Evolutionary conservation across 1,140 invertebrate species (phyloP).

Genomic region (Drosophila busckii): DNA sequence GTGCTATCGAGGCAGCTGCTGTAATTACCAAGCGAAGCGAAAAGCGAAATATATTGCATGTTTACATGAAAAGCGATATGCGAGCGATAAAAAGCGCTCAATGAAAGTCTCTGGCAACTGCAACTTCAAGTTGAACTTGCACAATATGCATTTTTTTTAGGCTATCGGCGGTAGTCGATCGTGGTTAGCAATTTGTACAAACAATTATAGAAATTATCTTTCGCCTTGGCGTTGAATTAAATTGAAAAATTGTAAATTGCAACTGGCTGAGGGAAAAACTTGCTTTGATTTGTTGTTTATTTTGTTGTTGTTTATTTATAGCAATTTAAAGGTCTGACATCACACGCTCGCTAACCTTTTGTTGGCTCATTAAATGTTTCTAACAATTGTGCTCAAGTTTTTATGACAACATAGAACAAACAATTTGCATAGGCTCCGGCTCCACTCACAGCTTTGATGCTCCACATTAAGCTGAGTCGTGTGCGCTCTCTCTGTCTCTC

Average conservation of each 20-base stretch:
- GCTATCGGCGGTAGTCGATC: conserved; percentile 39
- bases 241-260: conserved; percentile 77
- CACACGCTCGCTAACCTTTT: conserved; percentile 53
- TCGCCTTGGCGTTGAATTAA: conserved; percentile 65
- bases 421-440: conserved; percentile 46
- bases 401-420: conserved; percentile 54
- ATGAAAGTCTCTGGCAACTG: conserved; percentile 53
- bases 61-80: conserved; percentile 75
- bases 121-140: conserved; percentile 15
- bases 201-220: conserved; percentile 77
- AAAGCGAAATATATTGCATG: conserved; percentile 74
- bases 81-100: conserved; percentile 71
- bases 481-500: no score
- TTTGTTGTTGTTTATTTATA: conserved; percentile 53
- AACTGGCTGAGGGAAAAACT: no score
- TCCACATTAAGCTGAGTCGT: conserved; percentile 11
- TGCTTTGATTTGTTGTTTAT: conserved; percentile 30
- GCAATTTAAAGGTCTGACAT: conserved; percentile 66
- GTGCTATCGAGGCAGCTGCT: no score
- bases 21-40: conserved; percentile 39
- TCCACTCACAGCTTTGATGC: neutral
- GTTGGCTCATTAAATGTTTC: conserved; percentile 49
- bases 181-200: conserved; percentile 73
- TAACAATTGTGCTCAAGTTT: conserved; percentile 31
- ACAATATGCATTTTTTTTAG: conserved; percentile 20